Evolutionary conservation across 1,140 invertebrate genomes (phyloP), one percentile per base, ranked within the genome.

Genomic region (Phenacoccus solenopsis): DNA sequence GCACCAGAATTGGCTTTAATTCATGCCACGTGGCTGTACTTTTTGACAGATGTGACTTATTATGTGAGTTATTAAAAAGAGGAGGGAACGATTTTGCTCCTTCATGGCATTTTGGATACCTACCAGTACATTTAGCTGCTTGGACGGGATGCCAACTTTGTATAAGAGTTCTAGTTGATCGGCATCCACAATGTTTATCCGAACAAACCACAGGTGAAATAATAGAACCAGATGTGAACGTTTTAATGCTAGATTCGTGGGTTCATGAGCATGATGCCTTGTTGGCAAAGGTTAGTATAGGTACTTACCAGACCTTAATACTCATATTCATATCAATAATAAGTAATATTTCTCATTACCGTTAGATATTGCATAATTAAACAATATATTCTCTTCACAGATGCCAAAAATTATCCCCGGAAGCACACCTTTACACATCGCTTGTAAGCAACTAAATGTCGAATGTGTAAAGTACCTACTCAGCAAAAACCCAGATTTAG

Each of bases 341-440:
- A n/a, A n/a, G n/a, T n/a, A n/a, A n/a, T n/a, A n/a, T n/a, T 9
- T 16, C 20, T 16, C 38, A 4, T n/a, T 9, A 16, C 38, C 20
- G 20, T 49, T n/a, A n/a, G 20, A 49, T n/a, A 9, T 49, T n/a
- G 38, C 38, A 7, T 2, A 49, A 49, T 49, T 49, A 49, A 4
- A 49, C 38, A 5, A 49, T 10, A 16, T 16, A n/a, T 64, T 9
- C 5, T 64, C 20, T 25, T 64, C n/a, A n/a, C 69, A 74, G 74
- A 70, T 82, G 9, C 72, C 82, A 64, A 77, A 79, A 2, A n/a
- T 74, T 9, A n/a, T 67, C 1, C 16, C 20, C 30, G 73, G 73
- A 1, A 67, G 64, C 10, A 80, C 81, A 0, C 79, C 82, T 0
- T 75, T 83, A 0, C 82, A 83, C 72, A 76, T 82, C 0, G 81